phyloP scores from a whole-genome alignment of 2,888 invertebrate genomes.

The Smittia sp. region DNA sequence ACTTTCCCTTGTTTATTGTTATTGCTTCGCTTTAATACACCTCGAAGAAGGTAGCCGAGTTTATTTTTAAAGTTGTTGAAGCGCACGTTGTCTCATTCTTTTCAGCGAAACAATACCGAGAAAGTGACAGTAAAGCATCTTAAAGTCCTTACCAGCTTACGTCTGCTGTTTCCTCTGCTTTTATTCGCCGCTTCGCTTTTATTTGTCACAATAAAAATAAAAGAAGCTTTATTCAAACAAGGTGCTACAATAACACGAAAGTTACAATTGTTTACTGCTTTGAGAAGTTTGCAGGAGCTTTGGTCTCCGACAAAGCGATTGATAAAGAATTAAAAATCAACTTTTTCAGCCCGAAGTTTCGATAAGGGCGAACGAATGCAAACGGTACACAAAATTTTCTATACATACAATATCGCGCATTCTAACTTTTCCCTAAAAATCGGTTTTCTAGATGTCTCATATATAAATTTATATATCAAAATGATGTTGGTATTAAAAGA shows the following conservation, averaged over 20 bases:
- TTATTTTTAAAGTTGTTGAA: background rate
- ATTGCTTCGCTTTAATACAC: background rate
- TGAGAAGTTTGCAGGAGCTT: background rate
- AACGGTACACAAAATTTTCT: too few relatives aligned
- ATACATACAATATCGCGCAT: too few relatives aligned
- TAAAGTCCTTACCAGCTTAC: background rate
- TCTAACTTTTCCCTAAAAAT: too few relatives aligned
- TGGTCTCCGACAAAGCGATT: background rate
- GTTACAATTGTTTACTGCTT: background rate
- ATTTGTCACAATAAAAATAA: background rate
- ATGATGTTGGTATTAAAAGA: too few relatives aligned
- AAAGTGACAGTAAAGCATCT: background rate
- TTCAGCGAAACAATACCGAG: background rate
- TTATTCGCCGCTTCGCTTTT: background rate
- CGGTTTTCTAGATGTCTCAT: too few relatives aligned
- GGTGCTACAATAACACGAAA: background rate
- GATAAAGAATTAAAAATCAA: background rate
- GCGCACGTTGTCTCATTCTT: background rate
- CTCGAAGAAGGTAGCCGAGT: background rate
- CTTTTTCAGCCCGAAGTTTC: background rate
- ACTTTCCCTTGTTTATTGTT: background rate
- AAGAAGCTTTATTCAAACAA: conserved; percentile 6
- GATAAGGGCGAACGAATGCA: background rate
- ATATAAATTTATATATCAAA: too few relatives aligned
- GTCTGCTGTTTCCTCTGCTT: background rate